Base-by-base conservation (phyloP, 2,888 invertebrate genomes). In the Lasioglossum lativentre region DNA sequence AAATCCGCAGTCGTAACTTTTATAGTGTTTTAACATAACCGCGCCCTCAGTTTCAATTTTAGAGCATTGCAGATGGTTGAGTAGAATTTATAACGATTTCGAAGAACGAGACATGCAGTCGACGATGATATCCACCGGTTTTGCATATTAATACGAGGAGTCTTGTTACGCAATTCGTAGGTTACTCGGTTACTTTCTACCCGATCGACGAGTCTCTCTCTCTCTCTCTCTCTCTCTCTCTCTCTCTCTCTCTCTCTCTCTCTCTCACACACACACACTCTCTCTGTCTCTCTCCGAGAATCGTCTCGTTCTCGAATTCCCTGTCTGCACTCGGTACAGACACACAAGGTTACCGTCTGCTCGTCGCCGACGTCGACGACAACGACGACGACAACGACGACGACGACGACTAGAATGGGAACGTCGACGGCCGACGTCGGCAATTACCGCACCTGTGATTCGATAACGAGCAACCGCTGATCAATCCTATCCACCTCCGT, bases 141-240 rank as follows among this genome's bases (percentile, higher is more conserved):
- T 73, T 75, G 74, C 82, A 79, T 84, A 88, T 88, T 88, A 89
- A 88, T 66, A 70, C 78, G 83, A 83, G 84, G 82, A 83, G 73
- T 85, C 59, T 71, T 34, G 80, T 92, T 92, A 89, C 89, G 90
- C 83, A 91, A 92, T 90, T 90, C 88, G 87, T 85, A 89, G 90
- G 89, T 91, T 89, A 91, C 90, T 89, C 92, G 89, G 82, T 91
- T 90, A 92, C 92, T 92, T 92, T 92, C 92, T 91, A 92, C 85
- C 82, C 87, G 87, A 86, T 87, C 87, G 73, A 75, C 86, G 73
- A 56, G 75, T 86, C 70, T 86, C 83, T 81, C 82, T 83, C 83
- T 82, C 83, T 70, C 42, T 42, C 23, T n/a, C 83, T 82, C 83
- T 63, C 12, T 42, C 42, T 42, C 42, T 42, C 42, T 42, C 42